These are phyloP conservation scores for Nerophis lumbriciformis DNA, from an alignment of 2,113 vertebrate species.

Conservation along the genomic window DNA sequence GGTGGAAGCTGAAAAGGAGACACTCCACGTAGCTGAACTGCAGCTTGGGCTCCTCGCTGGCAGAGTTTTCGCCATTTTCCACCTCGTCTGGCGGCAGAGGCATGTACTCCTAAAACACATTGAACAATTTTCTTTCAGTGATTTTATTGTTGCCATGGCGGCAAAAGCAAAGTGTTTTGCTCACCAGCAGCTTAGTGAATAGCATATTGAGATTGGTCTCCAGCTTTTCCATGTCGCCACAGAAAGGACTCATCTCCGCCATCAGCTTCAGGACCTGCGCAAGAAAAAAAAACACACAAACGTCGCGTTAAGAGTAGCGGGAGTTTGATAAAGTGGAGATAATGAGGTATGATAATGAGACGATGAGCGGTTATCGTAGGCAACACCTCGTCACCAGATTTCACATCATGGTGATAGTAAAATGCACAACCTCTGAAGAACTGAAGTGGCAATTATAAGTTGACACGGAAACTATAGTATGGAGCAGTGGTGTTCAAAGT, in stretches of 20 bases:
- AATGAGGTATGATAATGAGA: constrained; percentile 13
- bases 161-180: constrained; percentile 22
- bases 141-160: no score
- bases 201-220: constrained; percentile 93
- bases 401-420: no score
- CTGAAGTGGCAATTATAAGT: no score
- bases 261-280: constrained; percentile 90
- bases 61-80: constrained; percentile 90
- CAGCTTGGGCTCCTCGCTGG: constrained; percentile 89
- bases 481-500: no score
- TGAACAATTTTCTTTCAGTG: background rate
- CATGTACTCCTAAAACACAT: constrained; percentile 84
- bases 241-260: constrained; percentile 97
- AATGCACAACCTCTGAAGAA: no score
- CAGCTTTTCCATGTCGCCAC: constrained; percentile 98
- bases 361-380: no score
- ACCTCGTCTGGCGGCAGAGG: constrained; percentile 93
- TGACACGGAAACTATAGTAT: no score
- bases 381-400: no score
- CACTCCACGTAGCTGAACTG: constrained; percentile 98
- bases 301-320: constrained; percentile 9
- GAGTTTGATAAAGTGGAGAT: constrained; percentile 16
- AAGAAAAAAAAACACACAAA: constrained; percentile 9
- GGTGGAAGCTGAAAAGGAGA: constrained; percentile 92
- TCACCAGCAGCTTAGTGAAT: constrained; percentile 95